A percentile compares a stretch with the other conserved stretches of the same genome.
Conservation (phyloP, 2,888 invertebrate genomes). For the Notocelia uddmanniana region DNA sequence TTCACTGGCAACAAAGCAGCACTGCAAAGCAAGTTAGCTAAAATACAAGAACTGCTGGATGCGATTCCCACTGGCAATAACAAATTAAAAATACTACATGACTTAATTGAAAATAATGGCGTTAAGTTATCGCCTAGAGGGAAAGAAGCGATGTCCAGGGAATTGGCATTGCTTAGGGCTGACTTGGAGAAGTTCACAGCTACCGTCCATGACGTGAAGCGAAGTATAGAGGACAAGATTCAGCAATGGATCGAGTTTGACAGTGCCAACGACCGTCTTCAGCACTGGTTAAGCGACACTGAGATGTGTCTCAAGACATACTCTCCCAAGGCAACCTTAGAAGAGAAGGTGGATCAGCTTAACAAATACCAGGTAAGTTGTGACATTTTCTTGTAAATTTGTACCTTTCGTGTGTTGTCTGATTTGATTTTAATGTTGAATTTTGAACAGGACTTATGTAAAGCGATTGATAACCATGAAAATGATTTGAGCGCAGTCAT, state of each 20-base stretch:
- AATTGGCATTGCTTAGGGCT: slow-evolving; percentile 91
- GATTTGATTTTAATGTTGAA: slow-evolving; percentile 57
- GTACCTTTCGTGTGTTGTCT: slow-evolving; percentile 24
- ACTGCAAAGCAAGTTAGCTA: slow-evolving; percentile 92
- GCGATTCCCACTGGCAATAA: slow-evolving; percentile 91
- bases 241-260: slow-evolving; percentile 97
- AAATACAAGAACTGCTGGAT: slow-evolving; percentile 93
- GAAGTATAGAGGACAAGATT: slow-evolving; percentile 92
- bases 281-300: slow-evolving; percentile 94
- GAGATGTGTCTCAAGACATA: slow-evolving; percentile 95
- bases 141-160: slow-evolving; percentile 93
- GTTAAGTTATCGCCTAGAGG: slow-evolving; percentile 92
- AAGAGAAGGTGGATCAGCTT: slow-evolving; percentile 96
- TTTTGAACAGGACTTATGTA: slow-evolving; percentile 90
- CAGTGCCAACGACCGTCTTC: slow-evolving; percentile 91
- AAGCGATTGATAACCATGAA: slow-evolving; percentile 89
- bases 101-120: slow-evolving; percentile 90
- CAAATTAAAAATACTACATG: slow-evolving; percentile 91
- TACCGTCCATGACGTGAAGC: slow-evolving; percentile 91
- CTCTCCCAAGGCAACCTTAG: slow-evolving; percentile 92
- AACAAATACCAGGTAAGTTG: slow-evolving; percentile 93
- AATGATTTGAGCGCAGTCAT: slow-evolving; percentile 90
- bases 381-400: slow-evolving; percentile 35
- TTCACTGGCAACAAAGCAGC: slow-evolving; percentile 94
- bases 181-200: slow-evolving; percentile 94